Evolutionary conservation across 2,888 invertebrate species (phyloP).

Genomic region (Linnaemya vulpina): DNA sequence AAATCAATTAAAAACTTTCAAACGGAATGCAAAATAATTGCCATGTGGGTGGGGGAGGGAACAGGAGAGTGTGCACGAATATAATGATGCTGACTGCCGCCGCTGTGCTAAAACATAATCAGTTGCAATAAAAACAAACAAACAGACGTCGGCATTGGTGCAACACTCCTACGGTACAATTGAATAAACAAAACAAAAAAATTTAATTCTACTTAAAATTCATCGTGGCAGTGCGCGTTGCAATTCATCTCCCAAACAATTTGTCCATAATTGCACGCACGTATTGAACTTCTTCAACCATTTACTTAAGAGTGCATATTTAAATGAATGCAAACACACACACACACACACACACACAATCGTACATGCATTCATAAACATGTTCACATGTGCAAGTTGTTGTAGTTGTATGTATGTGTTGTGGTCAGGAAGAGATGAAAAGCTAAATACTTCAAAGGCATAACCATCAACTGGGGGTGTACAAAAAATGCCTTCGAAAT

Average conservation of each 20-base stretch:
- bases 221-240: constrained; percentile 47
- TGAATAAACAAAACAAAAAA: constrained; percentile 7
- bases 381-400: background rate
- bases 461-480: background rate
- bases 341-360: background rate
- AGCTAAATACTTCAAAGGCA: constrained; percentile 58
- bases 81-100: background rate
- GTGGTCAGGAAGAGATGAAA: constrained; percentile 34
- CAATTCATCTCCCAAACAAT: constrained; percentile 64
- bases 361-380: background rate
- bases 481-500: constrained; percentile 9
- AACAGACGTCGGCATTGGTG: constrained; percentile 15
- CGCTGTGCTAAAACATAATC: constrained; percentile 46
- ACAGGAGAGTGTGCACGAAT: background rate
- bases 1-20: constrained; percentile 69
- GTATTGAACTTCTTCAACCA: constrained; percentile 59
- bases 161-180: constrained; percentile 18
- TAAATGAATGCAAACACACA: background rate
- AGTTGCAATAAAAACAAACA: constrained; percentile 43
- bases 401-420: background rate
- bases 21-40: constrained; percentile 64
- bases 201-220: constrained; percentile 25
- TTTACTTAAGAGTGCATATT: constrained; percentile 37
- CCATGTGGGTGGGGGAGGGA: constrained; percentile 6
- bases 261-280: constrained; percentile 70